These are phyloP conservation scores for Acanthosoma haemorrhoidale DNA, from an alignment of 2,888 invertebrate species.

Conservation along the genomic window DNA sequence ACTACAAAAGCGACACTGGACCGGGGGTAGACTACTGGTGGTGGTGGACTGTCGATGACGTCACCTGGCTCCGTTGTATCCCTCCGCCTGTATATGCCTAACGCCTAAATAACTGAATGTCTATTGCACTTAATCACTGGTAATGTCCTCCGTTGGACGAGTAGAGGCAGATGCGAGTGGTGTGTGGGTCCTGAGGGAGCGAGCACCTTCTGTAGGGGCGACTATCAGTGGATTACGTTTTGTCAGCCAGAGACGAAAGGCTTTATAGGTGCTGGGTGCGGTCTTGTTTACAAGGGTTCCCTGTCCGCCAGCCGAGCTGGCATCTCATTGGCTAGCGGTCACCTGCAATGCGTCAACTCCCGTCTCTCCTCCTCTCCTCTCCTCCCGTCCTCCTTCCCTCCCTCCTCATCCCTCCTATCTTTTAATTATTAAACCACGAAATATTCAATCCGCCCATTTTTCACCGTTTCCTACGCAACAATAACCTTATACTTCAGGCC, in stretches of 20 bases:
- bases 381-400: conserved; percentile 7
- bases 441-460: too few species aligned
- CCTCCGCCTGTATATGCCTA: too few species aligned
- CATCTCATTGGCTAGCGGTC: conserved; percentile 61
- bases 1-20: conserved; percentile 41
- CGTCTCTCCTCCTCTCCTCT: neutral
- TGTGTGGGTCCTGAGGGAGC: neutral
- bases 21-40: conserved; percentile 40
- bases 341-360: conserved; percentile 44
- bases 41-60: conserved; percentile 41
- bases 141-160: neutral
- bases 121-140: neutral
- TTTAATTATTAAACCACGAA: too few species aligned
- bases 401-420: neutral
- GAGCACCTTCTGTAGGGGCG: neutral
- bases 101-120: too few species aligned
- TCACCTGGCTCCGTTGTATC: conserved; percentile 41
- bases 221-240: conserved; percentile 50
- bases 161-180: neutral
- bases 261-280: conserved; percentile 66
- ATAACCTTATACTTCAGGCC: too few species aligned
- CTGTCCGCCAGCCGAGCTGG: conserved; percentile 51
- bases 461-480: too few species aligned
- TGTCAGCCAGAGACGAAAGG: conserved; percentile 55
- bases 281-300: conserved; percentile 65